These are phyloP conservation scores for Acromyrmex charruanus DNA, from an alignment of 1,140 invertebrate genomes.

Conservation along the genomic window DNA sequence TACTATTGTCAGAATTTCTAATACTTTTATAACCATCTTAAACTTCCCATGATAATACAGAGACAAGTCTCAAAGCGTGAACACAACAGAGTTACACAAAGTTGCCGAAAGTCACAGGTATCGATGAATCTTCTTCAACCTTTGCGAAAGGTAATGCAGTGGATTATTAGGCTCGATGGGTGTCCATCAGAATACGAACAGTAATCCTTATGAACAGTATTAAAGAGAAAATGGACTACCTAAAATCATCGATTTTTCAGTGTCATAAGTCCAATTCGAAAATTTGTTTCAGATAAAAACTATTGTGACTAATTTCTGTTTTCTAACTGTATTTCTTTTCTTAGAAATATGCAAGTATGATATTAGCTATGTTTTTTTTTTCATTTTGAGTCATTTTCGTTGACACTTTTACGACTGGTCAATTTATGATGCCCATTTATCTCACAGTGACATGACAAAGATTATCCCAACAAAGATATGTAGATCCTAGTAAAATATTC, in stretches of 20 bases:
- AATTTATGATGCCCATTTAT: too few species aligned
- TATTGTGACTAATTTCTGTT: conserved; percentile 9
- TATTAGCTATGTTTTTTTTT: background rate
- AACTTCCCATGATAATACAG: conserved; percentile 74
- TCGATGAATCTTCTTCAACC: background rate
- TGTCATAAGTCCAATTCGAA: background rate
- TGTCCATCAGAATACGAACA: background rate
- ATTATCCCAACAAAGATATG: background rate
- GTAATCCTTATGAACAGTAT: conserved; percentile 28
- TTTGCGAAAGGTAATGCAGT: conserved; percentile 47
- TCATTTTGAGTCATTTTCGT: background rate
- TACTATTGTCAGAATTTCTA: conserved; percentile 75
- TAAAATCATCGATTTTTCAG: conserved; percentile 29
- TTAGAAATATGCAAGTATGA: background rate
- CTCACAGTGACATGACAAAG: background rate
- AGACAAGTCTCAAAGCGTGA: conserved; percentile 59
- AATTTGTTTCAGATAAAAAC: too few species aligned
- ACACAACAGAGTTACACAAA: conserved; percentile 70
- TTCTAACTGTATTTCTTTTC: background rate
- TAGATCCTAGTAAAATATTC: background rate
- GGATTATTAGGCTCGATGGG: conserved; percentile 76
- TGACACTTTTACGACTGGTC: background rate
- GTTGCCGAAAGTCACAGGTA: conserved; percentile 68
- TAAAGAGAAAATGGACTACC: conserved; percentile 44
- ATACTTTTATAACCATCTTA: conserved; percentile 80